Conservation (phyloP, 2,888 invertebrate genomes). For the Synergus laeviventris region DNA sequence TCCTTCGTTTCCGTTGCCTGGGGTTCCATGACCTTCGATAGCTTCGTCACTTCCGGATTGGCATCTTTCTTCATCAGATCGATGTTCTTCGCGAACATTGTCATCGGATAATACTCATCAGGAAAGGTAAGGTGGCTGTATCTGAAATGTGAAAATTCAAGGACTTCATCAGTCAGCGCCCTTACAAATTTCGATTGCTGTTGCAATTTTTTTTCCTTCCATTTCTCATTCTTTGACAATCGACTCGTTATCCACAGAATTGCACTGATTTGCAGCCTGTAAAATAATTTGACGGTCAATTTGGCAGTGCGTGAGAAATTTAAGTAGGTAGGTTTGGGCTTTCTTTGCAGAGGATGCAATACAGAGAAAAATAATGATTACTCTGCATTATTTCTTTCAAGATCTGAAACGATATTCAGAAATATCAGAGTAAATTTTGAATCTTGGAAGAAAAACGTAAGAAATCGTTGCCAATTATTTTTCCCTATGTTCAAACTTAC, state of each 20-base stretch:
- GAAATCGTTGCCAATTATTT: conserved; percentile 5
- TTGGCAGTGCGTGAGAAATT: not conserved
- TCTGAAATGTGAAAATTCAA: conserved; percentile 72
- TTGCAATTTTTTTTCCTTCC: conserved; percentile 37
- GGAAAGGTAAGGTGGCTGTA: conserved; percentile 64
- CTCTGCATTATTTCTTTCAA: no score
- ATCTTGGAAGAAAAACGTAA: not conserved
- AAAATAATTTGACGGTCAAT: conserved; percentile 9
- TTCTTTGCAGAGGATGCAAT: not conserved
- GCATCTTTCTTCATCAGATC: conserved; percentile 66
- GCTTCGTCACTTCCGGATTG: conserved; percentile 33
- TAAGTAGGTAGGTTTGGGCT: not conserved
- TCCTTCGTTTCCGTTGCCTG: conserved; percentile 29
- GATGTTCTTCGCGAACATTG: conserved; percentile 65
- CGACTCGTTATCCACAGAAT: conserved; percentile 50
- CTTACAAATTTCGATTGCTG: conserved; percentile 41
- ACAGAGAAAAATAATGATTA: conserved; percentile 33
- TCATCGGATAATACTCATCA: conserved; percentile 67
- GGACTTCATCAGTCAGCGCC: conserved; percentile 63
- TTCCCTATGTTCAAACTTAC: conserved; percentile 16
- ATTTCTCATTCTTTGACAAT: conserved; percentile 46
- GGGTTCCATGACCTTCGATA: not conserved
- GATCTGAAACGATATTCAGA: not conserved
- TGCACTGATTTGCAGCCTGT: conserved; percentile 46
- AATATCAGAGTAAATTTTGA: not conserved